Percentiles rank a stretch among this genome's conserved stretches.
These are phyloP conservation scores for Melanotaenia trifasciata DNA, from an alignment of 2,797 vertebrate genomes.

Conservation along the genomic window DNA sequence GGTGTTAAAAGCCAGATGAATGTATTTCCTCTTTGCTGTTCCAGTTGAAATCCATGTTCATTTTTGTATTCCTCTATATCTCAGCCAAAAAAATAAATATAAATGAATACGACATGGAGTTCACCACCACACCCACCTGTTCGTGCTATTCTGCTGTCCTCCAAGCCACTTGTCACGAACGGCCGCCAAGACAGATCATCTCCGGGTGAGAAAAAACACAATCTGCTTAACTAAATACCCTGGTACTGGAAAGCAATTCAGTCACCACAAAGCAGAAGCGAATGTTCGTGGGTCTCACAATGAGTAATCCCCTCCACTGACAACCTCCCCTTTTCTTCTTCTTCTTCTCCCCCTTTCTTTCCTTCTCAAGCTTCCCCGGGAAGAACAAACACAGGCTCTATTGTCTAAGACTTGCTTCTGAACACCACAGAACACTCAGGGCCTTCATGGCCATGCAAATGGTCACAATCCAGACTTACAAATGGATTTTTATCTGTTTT, in stretches of 20 bases:
- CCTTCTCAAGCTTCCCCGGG: constrained; percentile 79
- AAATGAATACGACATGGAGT: constrained; percentile 1
- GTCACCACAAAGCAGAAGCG: constrained; percentile 48
- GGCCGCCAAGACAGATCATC: constrained; percentile 53
- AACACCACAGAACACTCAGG: constrained; percentile 83
- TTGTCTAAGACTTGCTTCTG: constrained; percentile 88
- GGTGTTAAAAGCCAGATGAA: background rate
- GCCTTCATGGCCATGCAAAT: constrained; percentile 89
- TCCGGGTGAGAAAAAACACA: constrained; percentile 54
- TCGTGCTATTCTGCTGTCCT: constrained; percentile 47
- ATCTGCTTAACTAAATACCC: constrained; percentile 70
- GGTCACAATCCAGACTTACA: constrained; percentile 80
- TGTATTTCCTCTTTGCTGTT: background rate
- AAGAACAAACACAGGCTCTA: constrained; percentile 91
- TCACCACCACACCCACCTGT: constrained; percentile 73
- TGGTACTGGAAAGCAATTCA: constrained; percentile 64
- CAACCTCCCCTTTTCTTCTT: constrained; percentile 70
- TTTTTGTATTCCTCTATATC: background rate
- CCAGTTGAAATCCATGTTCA: background rate
- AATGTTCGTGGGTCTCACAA: constrained; percentile 64
- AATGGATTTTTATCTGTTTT: constrained; percentile 81
- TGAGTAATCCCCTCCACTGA: constrained; percentile 69
- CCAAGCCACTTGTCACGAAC: constrained; percentile 48
- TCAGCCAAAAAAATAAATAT: background rate
- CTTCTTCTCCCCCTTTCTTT: constrained; percentile 37